Base-by-base conservation (phyloP, 2,888 invertebrate genomes). In the Lasioglossum calceatum region DNA sequence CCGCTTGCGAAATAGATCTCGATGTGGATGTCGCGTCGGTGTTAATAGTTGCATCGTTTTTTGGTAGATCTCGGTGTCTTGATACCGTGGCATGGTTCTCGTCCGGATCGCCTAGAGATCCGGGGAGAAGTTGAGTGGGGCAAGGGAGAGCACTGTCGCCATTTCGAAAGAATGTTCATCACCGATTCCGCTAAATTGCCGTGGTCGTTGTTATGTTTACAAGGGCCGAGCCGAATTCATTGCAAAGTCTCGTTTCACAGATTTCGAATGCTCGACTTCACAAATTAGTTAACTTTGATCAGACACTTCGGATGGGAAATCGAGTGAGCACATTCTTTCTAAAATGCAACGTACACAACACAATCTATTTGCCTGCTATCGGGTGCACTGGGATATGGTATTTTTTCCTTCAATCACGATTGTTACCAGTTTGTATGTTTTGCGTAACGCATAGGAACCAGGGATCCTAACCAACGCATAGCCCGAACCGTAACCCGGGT, bases 1-100 rank as follows among this genome's bases (percentile, higher is more conserved):
- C 64, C 76, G 82, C 86, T 87, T 72, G 82, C 77, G 80, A 61
- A 85, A 50, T 82, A 75, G 73, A 85, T 77, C 74, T 79, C 70
- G 79, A 79, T 70, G 77, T 82, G 80, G 78, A 78, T 84, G 84
- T 86, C 80, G 83, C 80, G 84, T 86, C 80, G 83, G 79, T 81
- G 81, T 89, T 88, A 47, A 16, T 16, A 82, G 80, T 79, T 86
- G 80, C 84, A 87, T 85, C 19, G 10, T 58, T 85, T 73, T 77
- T 82, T 77, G 47, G 84, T 84, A 87, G 86, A 78, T 86, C 88
- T 86, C 89, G 92, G 91, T 91, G 92, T 93, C 91, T 91, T 89
- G 91, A 92, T 94, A 93, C 93, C 94, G 93, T 94, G 93, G 93
- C 94, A 94, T 94, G 93, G 92, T 87, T 86, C 80, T 87, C 75